Base-by-base conservation (phyloP, 2,797 vertebrate species). In the Hemitrygon akajei region DNA sequence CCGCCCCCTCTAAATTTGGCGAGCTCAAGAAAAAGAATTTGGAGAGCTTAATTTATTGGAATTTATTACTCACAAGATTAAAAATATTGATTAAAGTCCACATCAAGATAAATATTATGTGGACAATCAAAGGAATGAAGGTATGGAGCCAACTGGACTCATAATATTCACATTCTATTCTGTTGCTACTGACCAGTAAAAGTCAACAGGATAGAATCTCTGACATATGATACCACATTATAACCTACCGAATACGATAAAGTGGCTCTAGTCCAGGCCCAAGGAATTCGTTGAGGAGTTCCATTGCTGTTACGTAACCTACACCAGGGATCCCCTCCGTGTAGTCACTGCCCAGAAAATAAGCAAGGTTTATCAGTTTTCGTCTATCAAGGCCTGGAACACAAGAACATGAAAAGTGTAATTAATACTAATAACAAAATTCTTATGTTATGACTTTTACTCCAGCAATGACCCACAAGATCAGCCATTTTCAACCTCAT, bases 331-430 rank as follows among this genome's bases (percentile, higher is more conserved):
- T 95, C 0, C 99, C 99, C 93, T 99, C 98, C 0, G 99, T 98
- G 95, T 99, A 99, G 96, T 99, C 99, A 91, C 99, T 99, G 93
- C 99, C 99, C 93, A 99, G 97, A 93, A 99, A 97, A 95, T 99
- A 99, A 0, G 99, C 99, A 96, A 99, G 96, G 95, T 99, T 99
- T 93, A 99, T 98, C 94, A 99, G 95, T 95, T 98, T 99, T 94
- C 93, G 97, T 94, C 98, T 96, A 96, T 99, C 98, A 95, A 99
- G 95, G 5, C 99, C 99, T 99, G 94, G 7, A 94, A 94, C 82
- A 94, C 3, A 94, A 30, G 79, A 34, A 37, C 16, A 0, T 73
- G 71, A 73, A 34, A 63, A 63, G 34, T 89, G 60, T 89, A 89
- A 89, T 66, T 37, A 22, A n/a, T 89, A 16, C 37, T 69, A 89